Conservation (phyloP, 1,140 invertebrate genomes). For the Tribolium madens region DNA sequence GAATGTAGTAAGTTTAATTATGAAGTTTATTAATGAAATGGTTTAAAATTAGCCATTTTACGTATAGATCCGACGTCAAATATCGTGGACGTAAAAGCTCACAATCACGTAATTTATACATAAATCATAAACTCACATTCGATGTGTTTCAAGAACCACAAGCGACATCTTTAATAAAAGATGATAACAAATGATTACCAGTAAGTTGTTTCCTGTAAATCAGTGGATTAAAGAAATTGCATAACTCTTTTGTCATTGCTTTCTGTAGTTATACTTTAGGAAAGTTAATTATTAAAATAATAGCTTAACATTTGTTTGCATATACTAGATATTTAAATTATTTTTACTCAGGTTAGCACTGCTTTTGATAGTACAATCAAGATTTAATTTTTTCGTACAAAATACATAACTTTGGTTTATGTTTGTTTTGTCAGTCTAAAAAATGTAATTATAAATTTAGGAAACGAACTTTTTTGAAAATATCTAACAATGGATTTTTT, state of each 20-base stretch:
- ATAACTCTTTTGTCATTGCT: background rate
- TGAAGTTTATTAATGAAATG: background rate
- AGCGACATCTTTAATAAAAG: background rate
- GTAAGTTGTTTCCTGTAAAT: background rate
- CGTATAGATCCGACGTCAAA: background rate
- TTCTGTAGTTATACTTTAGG: background rate
- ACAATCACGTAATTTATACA: background rate
- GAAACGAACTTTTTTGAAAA: too few species aligned
- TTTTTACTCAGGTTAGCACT: background rate
- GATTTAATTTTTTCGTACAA: too few species aligned
- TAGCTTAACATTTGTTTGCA: background rate
- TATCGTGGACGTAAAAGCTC: background rate
- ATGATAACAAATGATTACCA: background rate
- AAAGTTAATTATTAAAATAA: background rate
- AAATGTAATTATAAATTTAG: too few species aligned
- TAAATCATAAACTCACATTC: background rate
- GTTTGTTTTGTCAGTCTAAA: too few species aligned
- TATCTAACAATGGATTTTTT: too few species aligned
- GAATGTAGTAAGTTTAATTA: background rate
- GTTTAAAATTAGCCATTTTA: conserved; percentile 18
- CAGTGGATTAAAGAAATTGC: background rate
- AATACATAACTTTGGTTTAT: too few species aligned
- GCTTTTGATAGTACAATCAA: too few species aligned
- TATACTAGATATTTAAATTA: too few species aligned
- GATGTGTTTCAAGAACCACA: background rate